A percentile compares a stretch with the other conserved stretches of the same genome.
These are phyloP conservation scores for Drosophila mettleri DNA, from an alignment of 2,888 invertebrate genomes.

Conservation along the genomic window DNA sequence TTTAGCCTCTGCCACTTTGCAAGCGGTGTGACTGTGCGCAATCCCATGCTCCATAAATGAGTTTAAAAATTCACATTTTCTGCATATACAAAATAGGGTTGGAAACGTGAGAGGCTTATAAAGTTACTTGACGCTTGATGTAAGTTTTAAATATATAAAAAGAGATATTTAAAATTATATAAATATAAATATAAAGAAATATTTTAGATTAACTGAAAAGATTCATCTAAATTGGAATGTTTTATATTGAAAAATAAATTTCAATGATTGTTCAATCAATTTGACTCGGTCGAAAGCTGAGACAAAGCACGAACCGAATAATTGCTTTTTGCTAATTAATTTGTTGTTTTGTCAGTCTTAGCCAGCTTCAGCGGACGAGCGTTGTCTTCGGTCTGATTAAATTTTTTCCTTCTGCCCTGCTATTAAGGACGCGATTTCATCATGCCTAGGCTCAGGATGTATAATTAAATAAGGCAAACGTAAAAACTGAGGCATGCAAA, in stretches of 20 bases:
- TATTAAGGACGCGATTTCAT: conserved; percentile 50
- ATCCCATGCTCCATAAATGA: conserved; percentile 15
- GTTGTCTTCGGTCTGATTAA: conserved; percentile 26
- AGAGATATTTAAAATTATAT: no score
- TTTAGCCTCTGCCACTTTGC: conserved; percentile 60
- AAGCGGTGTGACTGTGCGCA: conserved; percentile 41
- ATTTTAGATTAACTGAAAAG: conserved; percentile 4
- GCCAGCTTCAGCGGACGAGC: conserved; percentile 30
- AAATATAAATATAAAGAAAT: background rate
- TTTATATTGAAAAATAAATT: conserved; percentile 49
- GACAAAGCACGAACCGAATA: conserved; percentile 69
- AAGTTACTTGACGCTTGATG: background rate
- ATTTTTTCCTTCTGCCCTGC: conserved; percentile 34
- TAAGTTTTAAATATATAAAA: conserved; percentile 1
- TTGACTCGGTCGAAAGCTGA: conserved; percentile 32
- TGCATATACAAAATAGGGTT: conserved; percentile 46
- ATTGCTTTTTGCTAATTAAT: conserved; percentile 84
- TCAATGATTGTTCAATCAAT: conserved; percentile 39
- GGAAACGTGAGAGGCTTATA: conserved; percentile 29
- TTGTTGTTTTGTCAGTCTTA: conserved; percentile 80
- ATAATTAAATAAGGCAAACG: conserved; percentile 64
- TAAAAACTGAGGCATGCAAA: conserved; percentile 5
- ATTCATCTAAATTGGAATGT: conserved; percentile 31
- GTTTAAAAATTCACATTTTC: conserved; percentile 29
- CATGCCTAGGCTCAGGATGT: conserved; percentile 46